Base-by-base conservation (phyloP, 2,113 vertebrate genomes). In the Synchiropus splendidus region DNA sequence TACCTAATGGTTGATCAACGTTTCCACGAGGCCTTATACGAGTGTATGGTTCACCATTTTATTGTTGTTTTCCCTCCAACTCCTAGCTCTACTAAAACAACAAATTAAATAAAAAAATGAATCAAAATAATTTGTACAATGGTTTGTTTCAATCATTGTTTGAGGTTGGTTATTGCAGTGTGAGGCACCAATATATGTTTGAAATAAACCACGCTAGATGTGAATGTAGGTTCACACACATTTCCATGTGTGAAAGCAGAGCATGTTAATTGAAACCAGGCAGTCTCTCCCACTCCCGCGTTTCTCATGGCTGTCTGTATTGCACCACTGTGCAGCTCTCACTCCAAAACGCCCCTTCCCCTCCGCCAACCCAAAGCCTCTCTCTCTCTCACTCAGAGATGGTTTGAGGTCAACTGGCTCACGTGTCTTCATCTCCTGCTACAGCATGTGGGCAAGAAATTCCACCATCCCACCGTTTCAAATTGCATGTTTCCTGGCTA, bases 401-500 rank as follows among this genome's bases (percentile, higher is more conserved):
- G 68, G 57, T 77, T 67, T 78, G 75, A 81, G 75, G 78, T 79
- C 74, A 75, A 51, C 51, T 6, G 40, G 51, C 74, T 79, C 76
- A 79, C 74, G 70, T 74, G 67, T 77, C 64, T 63, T 33, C 15
- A 15, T 68, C 63, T 75, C 67, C 63, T 75, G 74, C 76, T 69
- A 41, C 58, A 72, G 56, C 70, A 72, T 76, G 74, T 77, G 70
- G 72, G 65, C 66, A 72, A 59, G 52, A 77, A 78, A 79, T 79
- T 81, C 74, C 78, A 80, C 58, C 68, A 60, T 75, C 67, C 61
- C 58, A 70, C 55, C 60, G 63, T 80, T 77, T 79, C 77, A 72
- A 70, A 78, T 78, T 74, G 68, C 68, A 79, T 77, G 74, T 78
- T 79, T 79, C 66, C 72, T 73, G 74, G 70, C 68, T 73, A 32